These are phyloP conservation scores for Drosophila mimica DNA, from an alignment of 2,888 invertebrate species.

Conservation along the genomic window DNA sequence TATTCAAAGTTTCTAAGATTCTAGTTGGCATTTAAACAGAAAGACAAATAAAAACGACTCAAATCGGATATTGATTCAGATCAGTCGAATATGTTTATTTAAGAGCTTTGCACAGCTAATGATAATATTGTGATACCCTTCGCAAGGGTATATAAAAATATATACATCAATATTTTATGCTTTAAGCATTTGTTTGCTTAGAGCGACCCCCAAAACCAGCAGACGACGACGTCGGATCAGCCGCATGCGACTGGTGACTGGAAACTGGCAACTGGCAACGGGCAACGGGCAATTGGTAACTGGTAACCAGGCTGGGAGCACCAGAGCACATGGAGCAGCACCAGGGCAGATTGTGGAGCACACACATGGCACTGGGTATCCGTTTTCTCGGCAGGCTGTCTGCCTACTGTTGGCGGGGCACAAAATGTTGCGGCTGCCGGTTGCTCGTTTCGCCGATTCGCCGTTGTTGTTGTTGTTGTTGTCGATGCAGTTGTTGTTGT, in stretches of 20 bases:
- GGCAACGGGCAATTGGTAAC: slow-evolving; percentile 20
- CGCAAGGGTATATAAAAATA: slow-evolving; percentile 10
- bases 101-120: neutral
- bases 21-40: neutral
- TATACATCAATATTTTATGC: slow-evolving; percentile 76
- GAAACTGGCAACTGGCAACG: slow-evolving; percentile 17
- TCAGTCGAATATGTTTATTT: neutral
- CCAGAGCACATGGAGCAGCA: slow-evolving; percentile 27
- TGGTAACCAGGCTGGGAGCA: slow-evolving; percentile 41
- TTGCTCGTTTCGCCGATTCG: slow-evolving; percentile 33
- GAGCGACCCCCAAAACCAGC: slow-evolving; percentile 75
- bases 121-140: neutral
- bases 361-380: slow-evolving; percentile 40
- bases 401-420: slow-evolving; percentile 69
- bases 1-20: neutral
- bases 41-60: neutral
- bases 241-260: slow-evolving; percentile 17
- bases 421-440: slow-evolving; percentile 72
- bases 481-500: slow-evolving; percentile 55
- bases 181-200: slow-evolving; percentile 80
- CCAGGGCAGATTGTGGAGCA: slow-evolving; percentile 26
- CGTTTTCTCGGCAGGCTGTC: slow-evolving; percentile 56
- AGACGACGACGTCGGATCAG: slow-evolving; percentile 56
- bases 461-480: slow-evolving; percentile 22
- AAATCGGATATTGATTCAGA: too few relatives aligned